These are phyloP conservation scores for Apodemia duryi DNA, from an alignment of 2,888 invertebrate species.

Conservation along the genomic window DNA sequence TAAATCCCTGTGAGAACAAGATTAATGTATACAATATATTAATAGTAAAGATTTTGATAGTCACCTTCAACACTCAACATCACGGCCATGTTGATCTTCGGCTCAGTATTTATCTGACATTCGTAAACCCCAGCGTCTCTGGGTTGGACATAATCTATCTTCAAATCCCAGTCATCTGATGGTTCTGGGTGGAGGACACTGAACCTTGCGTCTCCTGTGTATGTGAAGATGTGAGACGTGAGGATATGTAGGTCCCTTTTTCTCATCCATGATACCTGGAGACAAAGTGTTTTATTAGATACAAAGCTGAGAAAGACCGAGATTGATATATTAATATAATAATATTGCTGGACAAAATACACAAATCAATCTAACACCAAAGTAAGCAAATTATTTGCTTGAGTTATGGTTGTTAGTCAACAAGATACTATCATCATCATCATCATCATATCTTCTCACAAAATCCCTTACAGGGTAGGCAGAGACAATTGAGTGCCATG, in stretches of 20 bases:
- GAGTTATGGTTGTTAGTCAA: too few species aligned
- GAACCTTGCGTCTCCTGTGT: conserved; percentile 92
- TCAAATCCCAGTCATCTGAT: conserved; percentile 92
- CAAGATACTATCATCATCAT: too few species aligned
- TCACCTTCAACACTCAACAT: conserved; percentile 89
- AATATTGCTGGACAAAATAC: too few species aligned
- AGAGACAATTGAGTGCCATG: too few species aligned
- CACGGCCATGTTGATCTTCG: conserved; percentile 92
- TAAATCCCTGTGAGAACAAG: too few species aligned
- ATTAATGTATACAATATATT: too few species aligned
- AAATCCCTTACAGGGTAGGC: too few species aligned
- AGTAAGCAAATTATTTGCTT: too few species aligned
- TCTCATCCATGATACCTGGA: conserved; percentile 90
- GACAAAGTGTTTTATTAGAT: not conserved
- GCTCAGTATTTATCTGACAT: conserved; percentile 94
- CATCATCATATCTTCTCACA: too few species aligned
- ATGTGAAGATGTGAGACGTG: conserved; percentile 88
- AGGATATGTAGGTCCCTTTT: conserved; percentile 91
- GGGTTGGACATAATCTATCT: conserved; percentile 90
- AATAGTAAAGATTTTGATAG: not conserved
- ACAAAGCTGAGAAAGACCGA: too few species aligned
- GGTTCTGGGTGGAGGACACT: conserved; percentile 90
- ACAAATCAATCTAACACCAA: too few species aligned
- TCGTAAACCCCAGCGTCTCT: conserved; percentile 92
- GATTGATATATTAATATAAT: too few species aligned